Evolutionary conservation across 92 coral and sea anemone species (phyloP).

Genomic region (Plumapathes pennacea): DNA sequence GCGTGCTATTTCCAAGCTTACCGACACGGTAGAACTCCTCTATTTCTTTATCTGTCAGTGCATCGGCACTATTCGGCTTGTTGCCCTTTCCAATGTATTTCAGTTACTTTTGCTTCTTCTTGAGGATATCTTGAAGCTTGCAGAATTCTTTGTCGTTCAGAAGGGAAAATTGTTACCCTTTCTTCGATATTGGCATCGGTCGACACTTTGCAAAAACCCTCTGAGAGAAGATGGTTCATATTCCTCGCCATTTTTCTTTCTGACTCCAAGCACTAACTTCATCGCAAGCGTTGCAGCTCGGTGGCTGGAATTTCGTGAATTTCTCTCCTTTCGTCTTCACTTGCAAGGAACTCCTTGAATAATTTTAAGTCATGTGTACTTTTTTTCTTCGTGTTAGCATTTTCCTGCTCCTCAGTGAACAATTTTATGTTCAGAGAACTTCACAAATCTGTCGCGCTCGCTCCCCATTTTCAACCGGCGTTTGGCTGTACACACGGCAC

Average conservation of each 20-base stretch:
- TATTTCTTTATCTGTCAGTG: constrained; percentile 65
- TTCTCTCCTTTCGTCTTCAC: constrained; percentile 16
- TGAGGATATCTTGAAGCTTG: constrained; percentile 47
- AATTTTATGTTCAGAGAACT: too few species aligned
- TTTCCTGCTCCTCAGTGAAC: too few species aligned
- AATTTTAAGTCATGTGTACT: neutral
- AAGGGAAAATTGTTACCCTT: constrained; percentile 36
- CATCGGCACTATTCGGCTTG: constrained; percentile 50
- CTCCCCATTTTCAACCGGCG: too few species aligned
- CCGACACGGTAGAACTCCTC: constrained; percentile 34
- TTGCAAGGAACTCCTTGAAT: neutral
- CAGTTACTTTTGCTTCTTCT: constrained; percentile 34
- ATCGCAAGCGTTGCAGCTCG: neutral
- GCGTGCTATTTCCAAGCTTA: constrained; percentile 45
- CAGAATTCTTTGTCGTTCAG: constrained; percentile 36
- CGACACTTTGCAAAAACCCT: constrained; percentile 43
- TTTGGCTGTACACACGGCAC: too few species aligned
- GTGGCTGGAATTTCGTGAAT: constrained; percentile 9
- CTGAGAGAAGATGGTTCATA: constrained; percentile 47
- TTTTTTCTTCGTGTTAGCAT: too few species aligned
- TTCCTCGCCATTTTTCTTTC: constrained; percentile 30
- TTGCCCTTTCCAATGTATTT: constrained; percentile 55
- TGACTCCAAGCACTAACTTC: constrained; percentile 16
- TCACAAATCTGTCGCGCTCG: too few species aligned
- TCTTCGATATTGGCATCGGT: constrained; percentile 42